A percentile compares a stretch with the other conserved stretches of the same genome.
phyloP scores from a whole-genome alignment of 2,113 vertebrate species.

The Pitta sordida region DNA sequence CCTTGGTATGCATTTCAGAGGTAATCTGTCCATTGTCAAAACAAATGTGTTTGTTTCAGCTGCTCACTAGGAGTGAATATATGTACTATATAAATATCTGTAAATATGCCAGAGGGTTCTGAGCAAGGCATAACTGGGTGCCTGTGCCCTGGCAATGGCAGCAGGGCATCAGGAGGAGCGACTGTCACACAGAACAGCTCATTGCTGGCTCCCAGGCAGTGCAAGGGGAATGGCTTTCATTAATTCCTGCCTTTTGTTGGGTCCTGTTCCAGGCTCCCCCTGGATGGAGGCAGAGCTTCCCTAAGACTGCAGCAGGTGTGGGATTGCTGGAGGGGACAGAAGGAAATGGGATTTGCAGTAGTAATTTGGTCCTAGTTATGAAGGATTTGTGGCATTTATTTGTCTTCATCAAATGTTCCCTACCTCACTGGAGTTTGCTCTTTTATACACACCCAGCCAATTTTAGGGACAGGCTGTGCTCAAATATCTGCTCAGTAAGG shows the following conservation, averaged over 20 bases:
- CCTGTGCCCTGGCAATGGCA: not conserved
- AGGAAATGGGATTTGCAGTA: not conserved
- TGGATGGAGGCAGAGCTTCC: not conserved
- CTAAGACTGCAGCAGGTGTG: accelerated
- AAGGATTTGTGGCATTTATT: not conserved
- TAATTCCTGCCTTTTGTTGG: not conserved
- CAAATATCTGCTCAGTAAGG: not conserved
- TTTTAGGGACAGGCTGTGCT: not conserved
- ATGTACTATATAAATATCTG: not conserved
- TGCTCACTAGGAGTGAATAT: not conserved
- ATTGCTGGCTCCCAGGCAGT: not conserved
- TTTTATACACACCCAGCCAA: accelerated
- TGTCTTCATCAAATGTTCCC: not conserved
- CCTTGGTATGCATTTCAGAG: not conserved
- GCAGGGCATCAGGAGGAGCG: not conserved
- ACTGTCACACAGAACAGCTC: not conserved
- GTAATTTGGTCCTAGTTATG: not conserved
- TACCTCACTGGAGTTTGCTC: not conserved
- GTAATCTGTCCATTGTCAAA: not conserved
- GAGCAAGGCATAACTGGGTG: not conserved
- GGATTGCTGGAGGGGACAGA: not conserved
- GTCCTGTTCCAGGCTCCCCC: not conserved
- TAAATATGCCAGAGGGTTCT: not conserved
- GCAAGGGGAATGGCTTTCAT: not conserved
- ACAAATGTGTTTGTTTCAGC: not conserved